Evolutionary conservation across 2,797 vertebrate genomes (phyloP), one percentile per base, ranked within the genome.

Genomic region (Siniperca undulata): DNA sequence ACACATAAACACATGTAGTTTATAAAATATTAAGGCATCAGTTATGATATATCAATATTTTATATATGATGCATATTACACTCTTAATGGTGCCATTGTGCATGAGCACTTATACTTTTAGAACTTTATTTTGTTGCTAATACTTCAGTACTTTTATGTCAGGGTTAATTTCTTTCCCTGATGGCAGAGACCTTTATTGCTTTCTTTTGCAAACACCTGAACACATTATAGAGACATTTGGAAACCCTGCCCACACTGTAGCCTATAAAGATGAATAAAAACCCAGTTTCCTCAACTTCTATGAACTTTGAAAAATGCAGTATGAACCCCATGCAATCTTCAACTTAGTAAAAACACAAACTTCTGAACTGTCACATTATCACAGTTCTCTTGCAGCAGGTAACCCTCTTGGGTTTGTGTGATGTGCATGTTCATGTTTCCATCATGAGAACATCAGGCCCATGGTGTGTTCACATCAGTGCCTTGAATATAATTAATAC

Each of bases 401-500:
- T 52, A 59, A 78, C 11, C 65, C 86, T 75, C 79, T 24, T 61
- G 82, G 77, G 80, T 64, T 62, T 78, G 44, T 71, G 77, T 64
- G 67, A 86, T 76, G 59, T 65, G 17, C 66, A 73, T 16, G 30
- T 67, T 80, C 78, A 77, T 60, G 78, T 80, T 27, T 81, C 73
- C 65, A 68, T 81, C 71, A 83, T 34, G 55, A 62, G 44, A 84
- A 48, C 78, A 86, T 69, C 27, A 72, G 64, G 20, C 70, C 80
- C 24, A 7, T 74, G 50, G 83, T 77, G 83, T 65, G 60, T 67
- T 84, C 73, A 73, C 70, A 81, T 86, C 79, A 87, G 36, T 70
- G 73, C 70, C 64, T 62, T 82, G 76, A 59, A 83, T 80, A 77
- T 83, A 74, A 90, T 85, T 82, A 80, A 61, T 80, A 80, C 36